These are phyloP conservation scores for Cepaea nemoralis DNA, from an alignment of 1,140 invertebrate genomes.

Conservation along the genomic window DNA sequence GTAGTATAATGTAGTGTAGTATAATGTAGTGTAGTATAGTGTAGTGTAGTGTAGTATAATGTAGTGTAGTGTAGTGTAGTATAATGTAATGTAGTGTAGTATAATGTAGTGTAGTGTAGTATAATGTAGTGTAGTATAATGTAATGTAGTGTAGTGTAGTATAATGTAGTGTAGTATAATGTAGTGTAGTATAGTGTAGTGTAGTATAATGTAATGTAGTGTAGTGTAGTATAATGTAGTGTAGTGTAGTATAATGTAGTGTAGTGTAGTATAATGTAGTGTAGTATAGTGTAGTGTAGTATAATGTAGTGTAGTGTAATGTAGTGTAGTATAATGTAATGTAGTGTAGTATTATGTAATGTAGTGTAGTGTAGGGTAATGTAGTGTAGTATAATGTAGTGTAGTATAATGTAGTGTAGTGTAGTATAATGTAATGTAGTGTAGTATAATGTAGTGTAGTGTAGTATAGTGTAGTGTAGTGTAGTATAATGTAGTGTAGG, in stretches of 20 bases:
- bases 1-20: conserved; percentile 23
- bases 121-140: background rate
- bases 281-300: conserved; percentile 15
- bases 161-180: conserved; percentile 20
- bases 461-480: conserved; percentile 42
- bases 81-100: conserved; percentile 6
- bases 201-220: conserved; percentile 15
- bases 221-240: conserved; percentile 4
- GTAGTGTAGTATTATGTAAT: too few relatives aligned
- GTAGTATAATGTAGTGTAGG: conserved; percentile 44
- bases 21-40: conserved; percentile 23
- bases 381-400: too few relatives aligned
- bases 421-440: background rate
- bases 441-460: conserved; percentile 39
- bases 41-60: conserved; percentile 19
- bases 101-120: conserved; percentile 7
- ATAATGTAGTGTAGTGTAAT: background rate
- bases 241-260: conserved; percentile 16
- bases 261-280: conserved; percentile 13
- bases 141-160: conserved; percentile 9
- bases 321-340: conserved; percentile 11
- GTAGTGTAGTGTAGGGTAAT: too few relatives aligned
- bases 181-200: conserved; percentile 28
- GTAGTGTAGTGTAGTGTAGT: conserved; percentile 16
- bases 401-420: conserved; percentile 9